phyloP scores from a whole-genome alignment of 1,140 invertebrate species.

The Euschistus heros region DNA sequence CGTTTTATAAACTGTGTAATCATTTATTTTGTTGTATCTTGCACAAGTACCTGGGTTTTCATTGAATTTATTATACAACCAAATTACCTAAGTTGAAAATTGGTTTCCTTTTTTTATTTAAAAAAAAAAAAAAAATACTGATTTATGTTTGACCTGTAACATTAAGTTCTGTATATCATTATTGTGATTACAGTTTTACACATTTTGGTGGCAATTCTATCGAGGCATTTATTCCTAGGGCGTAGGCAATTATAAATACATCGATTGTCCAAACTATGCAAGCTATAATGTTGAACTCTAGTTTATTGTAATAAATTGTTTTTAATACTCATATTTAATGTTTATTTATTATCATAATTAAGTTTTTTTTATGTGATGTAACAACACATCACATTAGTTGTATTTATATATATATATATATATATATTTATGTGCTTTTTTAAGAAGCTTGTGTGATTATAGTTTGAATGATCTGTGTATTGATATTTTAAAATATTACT shows the following conservation, averaged over 20 bases:
- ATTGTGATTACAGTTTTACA: conserved; percentile 7
- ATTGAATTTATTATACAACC: neutral
- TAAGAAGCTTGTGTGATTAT: neutral
- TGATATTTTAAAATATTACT: neutral
- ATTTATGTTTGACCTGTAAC: conserved; percentile 3
- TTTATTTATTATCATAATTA: conserved; percentile 1
- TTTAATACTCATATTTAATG: conserved; percentile 8
- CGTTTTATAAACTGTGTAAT: conserved; percentile 10
- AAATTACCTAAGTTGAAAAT: neutral
- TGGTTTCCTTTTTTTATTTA: neutral
- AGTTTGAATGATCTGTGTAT: conserved; percentile 16
- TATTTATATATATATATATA: neutral
- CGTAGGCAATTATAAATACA: conserved; percentile 3
- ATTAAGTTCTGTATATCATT: neutral
- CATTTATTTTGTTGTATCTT: conserved; percentile 13
- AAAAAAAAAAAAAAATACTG: neutral
- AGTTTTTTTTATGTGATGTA: too few relatives aligned
- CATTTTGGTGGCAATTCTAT: neutral
- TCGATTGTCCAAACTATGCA: conserved; percentile 10
- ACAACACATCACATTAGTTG: conserved; percentile 7
- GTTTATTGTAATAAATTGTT: neutral
- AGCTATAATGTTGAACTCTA: neutral
- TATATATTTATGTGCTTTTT: neutral
- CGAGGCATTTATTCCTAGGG: conserved; percentile 3
- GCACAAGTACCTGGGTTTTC: conserved; percentile 13